Base-by-base conservation (phyloP, 2,113 vertebrate species). In the Taxidea taxus region DNA sequence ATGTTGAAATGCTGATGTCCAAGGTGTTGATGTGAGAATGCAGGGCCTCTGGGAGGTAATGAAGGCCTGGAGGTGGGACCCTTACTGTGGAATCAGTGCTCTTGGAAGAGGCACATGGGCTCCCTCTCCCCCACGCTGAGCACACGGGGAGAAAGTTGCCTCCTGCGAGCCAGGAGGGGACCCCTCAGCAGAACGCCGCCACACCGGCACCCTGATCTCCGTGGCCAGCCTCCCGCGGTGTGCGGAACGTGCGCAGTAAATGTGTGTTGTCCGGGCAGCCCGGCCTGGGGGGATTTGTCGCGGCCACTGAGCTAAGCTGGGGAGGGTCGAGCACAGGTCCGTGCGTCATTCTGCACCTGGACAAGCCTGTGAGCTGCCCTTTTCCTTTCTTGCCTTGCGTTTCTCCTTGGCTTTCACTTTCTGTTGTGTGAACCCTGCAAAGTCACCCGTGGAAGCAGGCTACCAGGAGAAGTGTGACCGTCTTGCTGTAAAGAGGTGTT, bases 331-430 rank as follows among this genome's bases (percentile, higher is more conserved):
- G 29, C 29, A 6, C 31, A 16, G 62, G 62, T 34, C 29, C 3
- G 62, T 34, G 62, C 6, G 6, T 64, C 14, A 14, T 34, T 15
- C 62, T 34, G 31, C 31, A 2, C 62, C 29, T 7, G 31, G 31
- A 27, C 11, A 0, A 39, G 58, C 3, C 25, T 4, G 6, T 7
- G 16, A 4, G 15, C 6, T 7, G 27, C 20, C 4, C 3, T 0
- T 3, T 15, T 8, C 51, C 49, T 74, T 20, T 39, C 31, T n/a
- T 16, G 4, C 12, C 23, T 64, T 44, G 37, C 66, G 12, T 15
- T 62, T 34, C 14, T 60, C 6, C 16, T 25, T 37, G 25, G 64
- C 21, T 9, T 77, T 44, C 39, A 6, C 20, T 2, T 9, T 34
- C 13, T 14, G 11, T 31, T 12, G 31, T 44, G 37, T 31, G 54